These are phyloP conservation scores for Saxidomus purpurata DNA, from an alignment of 1,140 invertebrate species.

Conservation along the genomic window DNA sequence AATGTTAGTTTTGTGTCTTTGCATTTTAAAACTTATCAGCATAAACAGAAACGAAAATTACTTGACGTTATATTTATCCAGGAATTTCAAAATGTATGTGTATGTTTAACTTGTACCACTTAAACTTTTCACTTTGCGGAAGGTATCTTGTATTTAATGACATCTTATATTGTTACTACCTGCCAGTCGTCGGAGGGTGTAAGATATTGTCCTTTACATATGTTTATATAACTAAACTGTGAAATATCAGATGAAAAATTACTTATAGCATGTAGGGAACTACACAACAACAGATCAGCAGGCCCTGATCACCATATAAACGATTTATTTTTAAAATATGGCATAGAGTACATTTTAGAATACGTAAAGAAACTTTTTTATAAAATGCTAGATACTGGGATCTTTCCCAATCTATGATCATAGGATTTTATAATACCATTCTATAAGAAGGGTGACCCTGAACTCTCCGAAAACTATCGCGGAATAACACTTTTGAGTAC, in stretches of 20 bases:
- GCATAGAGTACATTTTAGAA: not conserved
- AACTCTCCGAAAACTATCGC: constrained; percentile 10
- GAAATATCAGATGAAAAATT: not conserved
- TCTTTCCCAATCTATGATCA: not conserved
- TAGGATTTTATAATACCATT: constrained; percentile 38
- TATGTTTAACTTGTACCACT: too few relatives aligned
- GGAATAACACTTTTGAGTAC: constrained; percentile 39
- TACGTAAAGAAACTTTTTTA: constrained; percentile 27
- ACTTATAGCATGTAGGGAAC: not conserved
- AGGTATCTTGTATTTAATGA: too few relatives aligned
- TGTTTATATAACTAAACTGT: constrained; percentile 35
- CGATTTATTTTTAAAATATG: constrained; percentile 36
- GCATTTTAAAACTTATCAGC: too few relatives aligned
- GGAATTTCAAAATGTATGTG: too few relatives aligned
- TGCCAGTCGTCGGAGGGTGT: too few relatives aligned
- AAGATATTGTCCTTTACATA: too few relatives aligned
- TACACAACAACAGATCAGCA: not conserved
- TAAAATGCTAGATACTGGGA: constrained; percentile 11
- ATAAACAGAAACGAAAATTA: too few relatives aligned
- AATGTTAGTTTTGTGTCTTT: too few relatives aligned
- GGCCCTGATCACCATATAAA: not conserved
- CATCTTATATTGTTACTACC: too few relatives aligned
- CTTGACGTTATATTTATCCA: too few relatives aligned
- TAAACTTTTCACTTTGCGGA: too few relatives aligned
- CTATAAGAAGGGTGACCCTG: constrained; percentile 22